Conservation (phyloP, 2,113 vertebrate species). For the Melanocharis versteri region DNA sequence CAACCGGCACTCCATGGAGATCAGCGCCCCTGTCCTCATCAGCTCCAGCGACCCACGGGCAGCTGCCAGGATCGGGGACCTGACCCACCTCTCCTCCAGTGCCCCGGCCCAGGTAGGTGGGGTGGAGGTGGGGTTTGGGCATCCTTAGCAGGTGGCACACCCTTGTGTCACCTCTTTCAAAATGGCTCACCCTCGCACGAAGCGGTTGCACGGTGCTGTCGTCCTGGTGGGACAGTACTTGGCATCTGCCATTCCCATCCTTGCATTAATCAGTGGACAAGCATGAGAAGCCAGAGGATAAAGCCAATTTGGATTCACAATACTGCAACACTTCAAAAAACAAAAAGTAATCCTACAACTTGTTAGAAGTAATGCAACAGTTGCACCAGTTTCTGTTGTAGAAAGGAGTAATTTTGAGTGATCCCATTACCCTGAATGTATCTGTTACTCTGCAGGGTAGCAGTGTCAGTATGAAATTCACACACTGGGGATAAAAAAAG, state of each 20-base stretch:
- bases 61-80: constrained; percentile 88
- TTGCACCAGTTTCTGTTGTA: neutral
- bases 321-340: neutral
- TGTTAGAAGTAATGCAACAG: neutral
- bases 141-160: accelerated
- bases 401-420: neutral
- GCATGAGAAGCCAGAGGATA: accelerated
- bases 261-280: neutral
- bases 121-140: neutral
- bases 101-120: constrained; percentile 78
- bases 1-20: constrained; percentile 98
- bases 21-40: constrained; percentile 94
- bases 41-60: constrained; percentile 95
- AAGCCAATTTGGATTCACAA: neutral
- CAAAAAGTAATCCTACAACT: neutral
- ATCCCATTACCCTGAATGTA: neutral
- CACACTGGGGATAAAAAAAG: neutral
- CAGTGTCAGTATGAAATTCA: neutral
- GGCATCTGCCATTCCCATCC: neutral
- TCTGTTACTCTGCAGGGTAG: neutral
- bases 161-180: accelerated
- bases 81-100: constrained; percentile 79
- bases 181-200: neutral
- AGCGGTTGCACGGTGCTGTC: neutral
- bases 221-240: neutral